Evolutionary conservation across 2,888 invertebrate genomes (phyloP).

Genomic region (Stenoptilia bipunctidactyla): DNA sequence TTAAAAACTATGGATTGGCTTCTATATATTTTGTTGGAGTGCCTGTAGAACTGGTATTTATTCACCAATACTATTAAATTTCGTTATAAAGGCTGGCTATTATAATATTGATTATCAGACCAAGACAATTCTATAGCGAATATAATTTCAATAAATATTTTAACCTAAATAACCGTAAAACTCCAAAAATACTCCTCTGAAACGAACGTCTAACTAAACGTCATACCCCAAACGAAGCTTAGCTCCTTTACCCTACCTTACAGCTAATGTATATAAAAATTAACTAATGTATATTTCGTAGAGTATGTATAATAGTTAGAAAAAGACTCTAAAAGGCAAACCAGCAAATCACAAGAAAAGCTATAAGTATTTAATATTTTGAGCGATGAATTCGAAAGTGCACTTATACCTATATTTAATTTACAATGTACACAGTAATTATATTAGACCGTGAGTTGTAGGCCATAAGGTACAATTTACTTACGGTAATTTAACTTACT

Average conservation of each 20-base stretch:
- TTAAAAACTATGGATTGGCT: too few relatives aligned
- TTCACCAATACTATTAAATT: too few relatives aligned
- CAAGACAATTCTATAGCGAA: too few relatives aligned
- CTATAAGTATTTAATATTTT: constrained; percentile 24
- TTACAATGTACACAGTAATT: constrained; percentile 24
- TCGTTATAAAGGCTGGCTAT: too few relatives aligned
- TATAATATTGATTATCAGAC: too few relatives aligned
- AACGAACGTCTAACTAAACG: too few relatives aligned
- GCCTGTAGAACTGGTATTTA: too few relatives aligned
- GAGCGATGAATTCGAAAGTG: constrained; percentile 50
- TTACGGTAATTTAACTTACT: too few relatives aligned
- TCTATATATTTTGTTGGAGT: too few relatives aligned
- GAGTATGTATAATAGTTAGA: constrained; percentile 41
- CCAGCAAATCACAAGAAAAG: constrained; percentile 62
- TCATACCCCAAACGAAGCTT: constrained; percentile 37
- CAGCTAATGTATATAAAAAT: constrained; percentile 40
- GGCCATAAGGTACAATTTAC: constrained; percentile 22
- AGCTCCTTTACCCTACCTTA: constrained; percentile 36
- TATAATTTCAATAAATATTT: too few relatives aligned
- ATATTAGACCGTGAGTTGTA: constrained; percentile 32
- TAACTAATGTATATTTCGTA: constrained; percentile 28
- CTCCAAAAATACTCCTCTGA: too few relatives aligned
- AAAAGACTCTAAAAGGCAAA: constrained; percentile 54
- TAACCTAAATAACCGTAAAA: too few relatives aligned
- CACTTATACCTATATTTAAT: constrained; percentile 33